Evolutionary conservation across 1,140 invertebrate genomes (phyloP).

Genomic region (Pachypsylla venusta): DNA sequence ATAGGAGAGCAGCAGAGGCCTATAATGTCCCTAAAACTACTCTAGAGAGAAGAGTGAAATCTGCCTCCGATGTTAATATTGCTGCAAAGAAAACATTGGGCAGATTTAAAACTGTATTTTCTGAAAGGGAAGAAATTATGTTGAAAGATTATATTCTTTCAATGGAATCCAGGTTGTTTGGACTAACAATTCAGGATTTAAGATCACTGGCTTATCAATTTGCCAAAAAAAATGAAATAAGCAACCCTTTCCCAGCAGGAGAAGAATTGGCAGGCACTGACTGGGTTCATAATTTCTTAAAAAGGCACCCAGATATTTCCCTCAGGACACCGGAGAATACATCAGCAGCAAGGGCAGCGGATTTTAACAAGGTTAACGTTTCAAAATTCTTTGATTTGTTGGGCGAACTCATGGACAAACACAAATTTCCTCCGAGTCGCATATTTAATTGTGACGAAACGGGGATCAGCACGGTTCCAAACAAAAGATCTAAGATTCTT

Average conservation of each 20-base stretch:
- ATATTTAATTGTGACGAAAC: conserved; percentile 34
- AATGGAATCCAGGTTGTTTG: conserved; percentile 1
- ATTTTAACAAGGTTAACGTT: background rate
- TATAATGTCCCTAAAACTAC: conserved; percentile 5
- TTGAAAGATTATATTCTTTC: background rate
- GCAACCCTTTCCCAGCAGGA: background rate
- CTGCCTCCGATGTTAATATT: background rate
- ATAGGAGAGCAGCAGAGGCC: conserved; percentile 1
- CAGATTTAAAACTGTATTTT: conserved; percentile 2
- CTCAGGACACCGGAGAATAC: background rate
- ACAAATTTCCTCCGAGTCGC: conserved; percentile 27
- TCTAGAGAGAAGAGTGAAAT: conserved; percentile 4
- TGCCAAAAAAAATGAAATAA: conserved; percentile 10
- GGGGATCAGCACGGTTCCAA: conserved; percentile 32
- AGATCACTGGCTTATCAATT: conserved; percentile 5
- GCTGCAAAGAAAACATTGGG: background rate
- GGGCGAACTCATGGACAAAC: conserved; percentile 17
- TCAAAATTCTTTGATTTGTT: background rate
- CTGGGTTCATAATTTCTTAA: conserved; percentile 3
- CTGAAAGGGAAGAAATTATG: background rate
- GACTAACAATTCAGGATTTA: conserved; percentile 3
- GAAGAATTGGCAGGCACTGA: background rate
- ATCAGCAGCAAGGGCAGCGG: conserved; percentile 2
- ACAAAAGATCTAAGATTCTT: conserved; percentile 25
- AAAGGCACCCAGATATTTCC: conserved; percentile 7